Conservation (phyloP, 1,140 invertebrate species). For the Pararge aegeria region DNA sequence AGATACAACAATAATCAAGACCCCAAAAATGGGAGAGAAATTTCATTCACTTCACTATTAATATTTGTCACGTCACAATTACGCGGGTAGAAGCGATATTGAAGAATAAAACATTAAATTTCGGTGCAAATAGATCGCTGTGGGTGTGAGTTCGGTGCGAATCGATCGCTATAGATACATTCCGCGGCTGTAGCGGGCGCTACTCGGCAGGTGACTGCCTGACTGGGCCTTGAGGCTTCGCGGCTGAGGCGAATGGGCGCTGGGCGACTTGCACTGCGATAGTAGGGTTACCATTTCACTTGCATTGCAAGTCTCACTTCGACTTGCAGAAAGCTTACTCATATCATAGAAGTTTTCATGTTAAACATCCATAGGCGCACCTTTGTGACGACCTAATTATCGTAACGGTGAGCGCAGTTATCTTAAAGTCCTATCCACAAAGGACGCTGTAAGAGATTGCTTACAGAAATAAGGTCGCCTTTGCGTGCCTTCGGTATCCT, state of each 20-base stretch:
- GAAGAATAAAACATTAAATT: not conserved
- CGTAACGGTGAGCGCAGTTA: no score
- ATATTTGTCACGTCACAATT: constrained; percentile 17
- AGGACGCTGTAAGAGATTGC: no score
- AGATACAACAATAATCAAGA: constrained; percentile 23
- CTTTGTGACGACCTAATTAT: no score
- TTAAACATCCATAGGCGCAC: no score
- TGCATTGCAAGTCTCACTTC: not conserved
- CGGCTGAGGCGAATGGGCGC: constrained; percentile 14
- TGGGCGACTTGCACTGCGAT: not conserved
- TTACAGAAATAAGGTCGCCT: no score
- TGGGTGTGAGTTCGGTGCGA: not conserved
- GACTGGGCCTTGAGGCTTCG: constrained; percentile 29
- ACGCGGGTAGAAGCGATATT: constrained; percentile 6
- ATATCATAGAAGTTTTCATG: constrained; percentile 1
- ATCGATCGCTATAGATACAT: not conserved
- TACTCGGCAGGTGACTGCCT: constrained; percentile 42
- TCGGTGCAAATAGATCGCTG: no score
- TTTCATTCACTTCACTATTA: constrained; percentile 12
- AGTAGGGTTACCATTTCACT: constrained; percentile 1
- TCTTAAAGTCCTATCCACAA: no score
- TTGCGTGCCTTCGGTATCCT: no score
- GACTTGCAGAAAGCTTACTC: not conserved
- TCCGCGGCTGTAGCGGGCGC: constrained; percentile 34
- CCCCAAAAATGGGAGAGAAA: constrained; percentile 28